These are phyloP conservation scores for Saccostrea glomerata DNA, from an alignment of 1,140 invertebrate genomes.

Conservation along the genomic window DNA sequence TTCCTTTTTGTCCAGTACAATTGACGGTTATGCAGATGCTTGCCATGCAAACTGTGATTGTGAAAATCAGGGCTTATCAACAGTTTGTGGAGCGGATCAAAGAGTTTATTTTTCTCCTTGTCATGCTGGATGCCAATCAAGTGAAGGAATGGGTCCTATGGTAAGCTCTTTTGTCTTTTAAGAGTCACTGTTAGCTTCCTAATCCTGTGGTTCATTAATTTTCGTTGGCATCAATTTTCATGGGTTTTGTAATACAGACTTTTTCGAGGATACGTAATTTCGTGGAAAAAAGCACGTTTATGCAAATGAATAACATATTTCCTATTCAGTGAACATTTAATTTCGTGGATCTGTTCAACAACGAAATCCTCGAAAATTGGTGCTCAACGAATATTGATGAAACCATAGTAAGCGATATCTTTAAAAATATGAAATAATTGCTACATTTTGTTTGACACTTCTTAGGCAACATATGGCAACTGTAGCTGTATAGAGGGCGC, in stretches of 20 bases:
- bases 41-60: slow-evolving; percentile 67
- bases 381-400: too few relatives aligned
- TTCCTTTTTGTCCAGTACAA: slow-evolving; percentile 46
- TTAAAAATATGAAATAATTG: neutral
- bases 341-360: too few relatives aligned
- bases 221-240: too few relatives aligned
- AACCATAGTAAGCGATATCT: too few relatives aligned
- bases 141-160: slow-evolving; percentile 15
- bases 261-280: too few relatives aligned
- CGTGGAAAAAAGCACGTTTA: too few relatives aligned
- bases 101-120: slow-evolving; percentile 94
- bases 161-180: neutral
- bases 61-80: slow-evolving; percentile 60
- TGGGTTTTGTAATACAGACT: too few relatives aligned
- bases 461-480: slow-evolving; percentile 57
- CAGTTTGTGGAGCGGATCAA: slow-evolving; percentile 84
- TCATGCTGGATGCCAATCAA: slow-evolving; percentile 88
- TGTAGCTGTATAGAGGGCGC: slow-evolving; percentile 62
- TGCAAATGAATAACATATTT: too few relatives aligned
- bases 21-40: slow-evolving; percentile 48
- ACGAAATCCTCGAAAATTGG: too few relatives aligned
- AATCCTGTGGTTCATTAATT: too few relatives aligned
- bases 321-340: too few relatives aligned
- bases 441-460: neutral
- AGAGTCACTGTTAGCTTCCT: neutral